Conservation (phyloP, 1,140 invertebrate species). For the Drosophila pandora region DNA sequence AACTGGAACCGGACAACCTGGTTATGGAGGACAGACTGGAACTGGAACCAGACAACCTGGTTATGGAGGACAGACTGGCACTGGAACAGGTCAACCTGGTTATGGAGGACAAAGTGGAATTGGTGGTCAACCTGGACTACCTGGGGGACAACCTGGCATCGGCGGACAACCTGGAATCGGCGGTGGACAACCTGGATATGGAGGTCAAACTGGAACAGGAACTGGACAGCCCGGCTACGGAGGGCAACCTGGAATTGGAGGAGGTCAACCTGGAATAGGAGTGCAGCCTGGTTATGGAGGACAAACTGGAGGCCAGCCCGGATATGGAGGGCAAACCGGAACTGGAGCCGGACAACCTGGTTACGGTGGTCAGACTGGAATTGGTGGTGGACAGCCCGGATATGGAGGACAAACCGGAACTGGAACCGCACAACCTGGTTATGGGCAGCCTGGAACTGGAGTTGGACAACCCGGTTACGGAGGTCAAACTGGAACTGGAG, state of each 20-base stretch:
- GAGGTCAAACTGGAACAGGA: not conserved
- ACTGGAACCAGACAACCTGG: not conserved
- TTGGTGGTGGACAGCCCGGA: not conserved
- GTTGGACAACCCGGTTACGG: not conserved
- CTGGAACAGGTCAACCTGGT: not conserved
- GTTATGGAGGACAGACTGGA: not conserved
- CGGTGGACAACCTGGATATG: not conserved
- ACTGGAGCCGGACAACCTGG: not conserved
- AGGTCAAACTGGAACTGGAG: too few species aligned
- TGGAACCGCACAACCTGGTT: too few species aligned
- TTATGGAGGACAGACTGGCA: not conserved
- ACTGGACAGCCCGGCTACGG: not conserved
- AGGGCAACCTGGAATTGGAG: not conserved
- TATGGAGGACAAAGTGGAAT: not conserved
- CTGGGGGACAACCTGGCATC: not conserved
- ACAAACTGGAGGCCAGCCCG: not conserved
- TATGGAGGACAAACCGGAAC: not conserved
- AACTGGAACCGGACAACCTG: not conserved
- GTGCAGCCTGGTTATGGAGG: not conserved
- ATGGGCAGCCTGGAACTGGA: too few species aligned
- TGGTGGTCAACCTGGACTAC: too few species aligned
- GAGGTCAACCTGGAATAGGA: not conserved
- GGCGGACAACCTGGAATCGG: not conserved
- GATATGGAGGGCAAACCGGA: not conserved
- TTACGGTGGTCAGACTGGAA: not conserved